Evolutionary conservation across 1,140 invertebrate genomes (phyloP).

Genomic region (Magallana ariakensis): DNA sequence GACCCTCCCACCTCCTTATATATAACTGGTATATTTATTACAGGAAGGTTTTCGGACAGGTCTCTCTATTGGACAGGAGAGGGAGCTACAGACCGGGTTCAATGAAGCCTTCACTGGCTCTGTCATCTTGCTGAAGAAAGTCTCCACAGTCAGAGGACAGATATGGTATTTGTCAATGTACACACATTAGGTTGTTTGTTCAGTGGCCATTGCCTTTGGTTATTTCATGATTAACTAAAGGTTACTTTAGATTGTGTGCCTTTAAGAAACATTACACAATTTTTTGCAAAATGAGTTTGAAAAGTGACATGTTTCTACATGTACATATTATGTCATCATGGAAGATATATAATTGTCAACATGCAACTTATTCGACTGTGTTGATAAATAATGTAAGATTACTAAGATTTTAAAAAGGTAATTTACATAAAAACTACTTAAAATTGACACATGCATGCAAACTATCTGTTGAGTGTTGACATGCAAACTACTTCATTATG

Average conservation of each 20-base stretch:
- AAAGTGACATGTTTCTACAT: neutral
- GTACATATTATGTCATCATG: too few species aligned
- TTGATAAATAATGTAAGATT: too few species aligned
- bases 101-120: neutral
- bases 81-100: neutral
- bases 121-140: neutral
- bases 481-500: too few species aligned
- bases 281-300: neutral
- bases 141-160: neutral
- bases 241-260: neutral
- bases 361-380: too few species aligned
- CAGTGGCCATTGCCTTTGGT: neutral
- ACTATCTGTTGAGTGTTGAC: too few species aligned
- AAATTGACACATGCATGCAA: too few species aligned
- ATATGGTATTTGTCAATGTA: slow-evolving; percentile 1
- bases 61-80: neutral
- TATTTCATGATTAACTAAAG: neutral
- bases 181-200: neutral
- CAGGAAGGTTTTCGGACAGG: neutral
- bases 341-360: too few species aligned
- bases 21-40: neutral
- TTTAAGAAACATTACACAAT: neutral
- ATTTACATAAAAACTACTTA: too few species aligned
- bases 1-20: neutral
- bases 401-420: too few species aligned